A percentile compares a stretch with the other conserved stretches of the same genome.
phyloP scores from a whole-genome alignment of 2,888 invertebrate species.

The Volucella inflata region DNA sequence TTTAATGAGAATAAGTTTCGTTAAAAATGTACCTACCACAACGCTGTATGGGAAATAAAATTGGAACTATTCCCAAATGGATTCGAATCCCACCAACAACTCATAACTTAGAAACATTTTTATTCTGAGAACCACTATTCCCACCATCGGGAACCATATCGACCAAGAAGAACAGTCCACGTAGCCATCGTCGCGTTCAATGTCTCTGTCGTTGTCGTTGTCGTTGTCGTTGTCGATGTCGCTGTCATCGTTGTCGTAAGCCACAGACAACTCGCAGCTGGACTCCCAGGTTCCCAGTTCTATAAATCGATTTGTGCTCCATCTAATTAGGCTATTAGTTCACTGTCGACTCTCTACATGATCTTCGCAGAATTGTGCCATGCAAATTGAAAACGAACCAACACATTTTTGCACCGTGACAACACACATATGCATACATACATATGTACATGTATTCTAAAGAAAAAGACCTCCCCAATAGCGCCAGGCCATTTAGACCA shows the following conservation, averaged over 20 bases:
- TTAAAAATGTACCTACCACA: no score
- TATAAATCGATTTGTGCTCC: conserved; percentile 72
- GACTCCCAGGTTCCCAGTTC: conserved; percentile 27
- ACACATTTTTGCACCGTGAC: conserved; percentile 64
- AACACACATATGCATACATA: conserved; percentile 33
- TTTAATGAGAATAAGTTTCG: no score
- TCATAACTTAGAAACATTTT: conserved; percentile 14
- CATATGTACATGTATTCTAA: background rate
- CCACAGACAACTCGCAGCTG: conserved; percentile 19
- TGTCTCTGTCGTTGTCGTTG: no score
- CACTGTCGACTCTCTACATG: conserved; percentile 57
- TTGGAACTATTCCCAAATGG: background rate
- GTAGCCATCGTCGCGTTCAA: no score
- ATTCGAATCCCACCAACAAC: background rate
- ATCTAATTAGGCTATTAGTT: conserved; percentile 74
- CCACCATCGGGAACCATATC: background rate
- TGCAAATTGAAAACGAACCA: conserved; percentile 51
- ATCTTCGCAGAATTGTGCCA: conserved; percentile 64
- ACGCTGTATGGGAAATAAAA: background rate
- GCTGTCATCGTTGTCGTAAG: background rate
- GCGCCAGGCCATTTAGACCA: conserved; percentile 55
- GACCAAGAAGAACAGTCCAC: background rate
- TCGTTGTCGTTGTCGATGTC: no score
- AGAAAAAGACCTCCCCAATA: conserved; percentile 63
- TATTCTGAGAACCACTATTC: conserved; percentile 24